These are phyloP conservation scores for Montipora cactus DNA, from an alignment of 64 coral and sea anemone genomes.

Conservation along the genomic window DNA sequence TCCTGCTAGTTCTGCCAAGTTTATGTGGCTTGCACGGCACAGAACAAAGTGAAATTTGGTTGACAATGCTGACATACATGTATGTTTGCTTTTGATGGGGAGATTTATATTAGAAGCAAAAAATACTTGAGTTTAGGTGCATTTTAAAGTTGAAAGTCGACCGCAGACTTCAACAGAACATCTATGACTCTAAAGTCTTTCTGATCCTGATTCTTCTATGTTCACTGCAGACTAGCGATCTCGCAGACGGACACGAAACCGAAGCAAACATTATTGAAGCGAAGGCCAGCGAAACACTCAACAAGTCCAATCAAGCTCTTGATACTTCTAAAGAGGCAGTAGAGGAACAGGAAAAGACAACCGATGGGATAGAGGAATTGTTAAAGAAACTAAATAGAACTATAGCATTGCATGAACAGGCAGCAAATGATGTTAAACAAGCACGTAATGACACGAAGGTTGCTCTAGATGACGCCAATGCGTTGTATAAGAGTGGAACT, in stretches of 20 bases:
- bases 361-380: constrained; percentile 69
- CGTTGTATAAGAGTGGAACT: constrained; percentile 68
- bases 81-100: no score
- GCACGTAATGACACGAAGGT: constrained; percentile 42
- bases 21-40: no score
- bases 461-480: constrained; percentile 63
- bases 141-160: no score
- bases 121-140: no score
- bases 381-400: constrained; percentile 51
- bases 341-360: constrained; percentile 66
- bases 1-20: no score
- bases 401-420: constrained; percentile 41
- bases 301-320: constrained; percentile 70
- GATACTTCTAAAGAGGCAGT: constrained; percentile 50
- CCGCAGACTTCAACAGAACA: no score
- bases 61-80: no score
- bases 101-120: no score
- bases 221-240: constrained; percentile 56
- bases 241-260: constrained; percentile 79
- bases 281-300: constrained; percentile 54
- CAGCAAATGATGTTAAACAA: constrained; percentile 32
- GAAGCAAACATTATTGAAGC: constrained; percentile 74
- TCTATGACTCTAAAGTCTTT: no score
- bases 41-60: no score
- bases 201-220: no score